Percentiles rank a stretch among this genome's conserved stretches.
These are phyloP conservation scores for Onychomys torridus DNA, from an alignment of 2,797 vertebrate genomes.

Conservation along the genomic window DNA sequence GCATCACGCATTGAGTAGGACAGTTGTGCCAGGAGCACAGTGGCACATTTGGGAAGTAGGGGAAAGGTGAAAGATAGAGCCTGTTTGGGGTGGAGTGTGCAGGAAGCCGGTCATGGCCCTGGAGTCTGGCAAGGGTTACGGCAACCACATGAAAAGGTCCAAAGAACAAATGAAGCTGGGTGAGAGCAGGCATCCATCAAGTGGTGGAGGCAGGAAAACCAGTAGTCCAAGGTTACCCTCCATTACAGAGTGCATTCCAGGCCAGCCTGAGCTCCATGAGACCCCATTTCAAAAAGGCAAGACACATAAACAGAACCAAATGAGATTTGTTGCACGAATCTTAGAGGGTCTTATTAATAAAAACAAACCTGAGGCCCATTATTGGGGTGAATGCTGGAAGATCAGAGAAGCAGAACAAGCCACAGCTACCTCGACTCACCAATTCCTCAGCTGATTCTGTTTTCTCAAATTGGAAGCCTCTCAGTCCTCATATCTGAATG, in stretches of 20 bases:
- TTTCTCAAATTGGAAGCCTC: too few relatives aligned
- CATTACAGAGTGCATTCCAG: background rate
- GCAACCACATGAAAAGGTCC: background rate
- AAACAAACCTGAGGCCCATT: too few relatives aligned
- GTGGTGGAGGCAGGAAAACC: background rate
- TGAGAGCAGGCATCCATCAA: background rate
- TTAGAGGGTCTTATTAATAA: too few relatives aligned
- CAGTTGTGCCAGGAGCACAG: background rate
- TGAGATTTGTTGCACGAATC: too few relatives aligned
- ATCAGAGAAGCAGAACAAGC: too few relatives aligned
- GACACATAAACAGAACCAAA: background rate
- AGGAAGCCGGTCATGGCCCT: background rate
- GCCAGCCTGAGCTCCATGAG: background rate
- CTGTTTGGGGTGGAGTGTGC: background rate
- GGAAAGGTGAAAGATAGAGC: background rate
- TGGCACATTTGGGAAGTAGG: background rate
- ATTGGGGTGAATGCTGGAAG: too few relatives aligned
- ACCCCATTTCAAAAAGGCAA: background rate
- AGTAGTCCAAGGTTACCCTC: background rate
- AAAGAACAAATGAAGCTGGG: background rate
- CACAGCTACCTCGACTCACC: too few relatives aligned
- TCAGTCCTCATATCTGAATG: too few relatives aligned
- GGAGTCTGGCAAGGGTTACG: background rate
- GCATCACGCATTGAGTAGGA: background rate
- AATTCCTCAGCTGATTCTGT: too few relatives aligned